Evolutionary conservation across 2,888 invertebrate species (phyloP), one percentile per base, ranked within the genome.

Genomic region (Orgyia antiqua): DNA sequence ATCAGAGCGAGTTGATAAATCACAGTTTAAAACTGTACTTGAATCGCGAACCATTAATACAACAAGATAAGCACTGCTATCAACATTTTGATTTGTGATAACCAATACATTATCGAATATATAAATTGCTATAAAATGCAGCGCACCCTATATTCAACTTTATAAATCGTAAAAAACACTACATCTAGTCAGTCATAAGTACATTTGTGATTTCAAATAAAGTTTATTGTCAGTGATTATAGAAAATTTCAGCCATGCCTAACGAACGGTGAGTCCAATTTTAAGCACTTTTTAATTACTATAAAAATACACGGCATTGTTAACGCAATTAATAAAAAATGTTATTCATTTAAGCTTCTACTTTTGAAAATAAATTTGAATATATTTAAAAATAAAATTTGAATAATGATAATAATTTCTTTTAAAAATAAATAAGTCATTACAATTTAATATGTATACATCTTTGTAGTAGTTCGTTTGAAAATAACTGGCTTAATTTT

Each of bases 71-170:
- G 40, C 46, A 36, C 6, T 47, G 46, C 32, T 50, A 52, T 47
- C 50, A 32, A 24, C 29, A 32, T 52, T 52, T 47, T 52, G 50
- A 52, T 52, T 52, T 50, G 34, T 38, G 51, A 52, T 52, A 50
- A 52, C 39, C 50, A 42, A 35, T 24, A 47, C 41, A 43, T 40
- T 48, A 52, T 48, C 50, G 39, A 41, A 41, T 49, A 37, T 43
- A 33, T 31, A 26, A 12, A 19, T 40, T 28, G 41, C 36, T 52
- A 52, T 52, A 52, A 51, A 49, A 35, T 39, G 42, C 33, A 42
- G 24, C 39, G 33, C 26, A 23, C 27, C 18, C 13, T 21, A 36
- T 33, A 32, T 34, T 29, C 23, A 24, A 36, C 38, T 36, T 40
- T 40, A 52, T 42, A 50, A 38, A 38, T 36, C 25, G 24, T 27